Conservation (phyloP, 2,888 invertebrate genomes). For the Erynnis tages region DNA sequence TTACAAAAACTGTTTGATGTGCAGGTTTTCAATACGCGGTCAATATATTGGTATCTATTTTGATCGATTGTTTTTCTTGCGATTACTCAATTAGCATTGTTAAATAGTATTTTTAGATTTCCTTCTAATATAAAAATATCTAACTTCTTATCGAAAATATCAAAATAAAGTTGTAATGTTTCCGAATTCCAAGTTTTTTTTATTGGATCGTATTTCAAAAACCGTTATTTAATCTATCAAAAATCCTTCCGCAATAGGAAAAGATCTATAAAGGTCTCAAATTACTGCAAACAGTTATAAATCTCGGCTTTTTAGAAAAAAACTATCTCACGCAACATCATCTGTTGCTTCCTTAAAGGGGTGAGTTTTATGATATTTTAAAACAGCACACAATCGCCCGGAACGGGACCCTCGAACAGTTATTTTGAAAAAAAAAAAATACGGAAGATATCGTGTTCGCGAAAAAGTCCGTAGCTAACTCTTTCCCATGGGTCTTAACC, state of each 20-base stretch:
- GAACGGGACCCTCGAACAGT: slow-evolving; percentile 71
- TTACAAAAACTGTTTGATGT: slow-evolving; percentile 25
- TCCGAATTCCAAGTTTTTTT: too few species aligned
- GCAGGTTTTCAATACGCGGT: slow-evolving; percentile 3
- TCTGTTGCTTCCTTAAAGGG: slow-evolving; percentile 74
- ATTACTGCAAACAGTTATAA: slow-evolving; percentile 80
- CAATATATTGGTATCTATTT: neutral
- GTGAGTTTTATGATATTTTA: slow-evolving; percentile 60
- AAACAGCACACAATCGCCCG: slow-evolving; percentile 45
- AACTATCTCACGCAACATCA: slow-evolving; percentile 76
- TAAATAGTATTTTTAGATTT: too few species aligned
- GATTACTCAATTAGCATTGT: too few species aligned
- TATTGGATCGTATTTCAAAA: slow-evolving; percentile 32
- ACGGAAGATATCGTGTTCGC: slow-evolving; percentile 63
- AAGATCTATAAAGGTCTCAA: slow-evolving; percentile 75
- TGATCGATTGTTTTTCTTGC: neutral
- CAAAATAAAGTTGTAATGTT: too few species aligned
- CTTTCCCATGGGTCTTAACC: slow-evolving; percentile 82
- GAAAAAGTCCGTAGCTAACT: slow-evolving; percentile 72
- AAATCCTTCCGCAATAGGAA: slow-evolving; percentile 57
- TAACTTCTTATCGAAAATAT: neutral
- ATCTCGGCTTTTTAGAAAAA: slow-evolving; percentile 64
- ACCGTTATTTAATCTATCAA: slow-evolving; percentile 65
- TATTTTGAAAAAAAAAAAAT: slow-evolving; percentile 49
- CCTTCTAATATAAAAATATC: neutral